Evolutionary conservation across 1,140 invertebrate genomes (phyloP).

Genomic region (Drosophila lacteicornis): DNA sequence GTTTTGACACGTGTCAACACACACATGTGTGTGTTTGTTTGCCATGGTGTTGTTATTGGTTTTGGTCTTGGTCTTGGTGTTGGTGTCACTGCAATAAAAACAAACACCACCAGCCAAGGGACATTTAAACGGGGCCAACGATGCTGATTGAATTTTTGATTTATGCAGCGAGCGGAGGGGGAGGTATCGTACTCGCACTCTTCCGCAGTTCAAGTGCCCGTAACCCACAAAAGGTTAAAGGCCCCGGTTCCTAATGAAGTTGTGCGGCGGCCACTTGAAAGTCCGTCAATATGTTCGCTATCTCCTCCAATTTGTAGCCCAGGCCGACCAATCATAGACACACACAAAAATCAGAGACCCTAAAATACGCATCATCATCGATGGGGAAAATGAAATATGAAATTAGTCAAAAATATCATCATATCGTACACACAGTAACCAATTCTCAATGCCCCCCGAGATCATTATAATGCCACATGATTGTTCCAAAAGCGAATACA

Average conservation of each 20-base stretch:
- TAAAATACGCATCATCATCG: slow-evolving; percentile 51
- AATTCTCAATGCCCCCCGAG: slow-evolving; percentile 29
- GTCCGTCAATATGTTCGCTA: slow-evolving; percentile 30
- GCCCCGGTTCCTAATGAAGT: slow-evolving; percentile 69
- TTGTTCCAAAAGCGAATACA: slow-evolving; percentile 38
- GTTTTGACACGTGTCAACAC: slow-evolving; percentile 84
- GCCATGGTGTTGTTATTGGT: neutral
- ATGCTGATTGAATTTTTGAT: slow-evolving; percentile 84
- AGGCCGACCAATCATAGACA: slow-evolving; percentile 56
- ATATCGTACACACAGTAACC: slow-evolving; percentile 40
- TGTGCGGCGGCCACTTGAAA: slow-evolving; percentile 78
- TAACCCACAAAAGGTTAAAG: slow-evolving; percentile 53
- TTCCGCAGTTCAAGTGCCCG: slow-evolving; percentile 55
- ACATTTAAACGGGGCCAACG: slow-evolving; percentile 48
- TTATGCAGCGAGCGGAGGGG: slow-evolving; percentile 52
- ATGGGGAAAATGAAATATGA: slow-evolving; percentile 51
- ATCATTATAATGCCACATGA: slow-evolving; percentile 61
- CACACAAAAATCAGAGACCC: slow-evolving; percentile 22
- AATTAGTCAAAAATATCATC: slow-evolving; percentile 75
- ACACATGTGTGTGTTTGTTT: slow-evolving; percentile 45
- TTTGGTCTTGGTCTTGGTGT: slow-evolving; percentile 27
- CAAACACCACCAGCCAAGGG: slow-evolving; percentile 56
- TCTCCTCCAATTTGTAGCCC: slow-evolving; percentile 45
- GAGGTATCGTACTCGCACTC: neutral
- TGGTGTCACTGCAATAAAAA: slow-evolving; percentile 77